Evolutionary conservation across 2,888 invertebrate genomes (phyloP), one percentile per base, ranked within the genome.

Genomic region (Sarcophaga subvicina): DNA sequence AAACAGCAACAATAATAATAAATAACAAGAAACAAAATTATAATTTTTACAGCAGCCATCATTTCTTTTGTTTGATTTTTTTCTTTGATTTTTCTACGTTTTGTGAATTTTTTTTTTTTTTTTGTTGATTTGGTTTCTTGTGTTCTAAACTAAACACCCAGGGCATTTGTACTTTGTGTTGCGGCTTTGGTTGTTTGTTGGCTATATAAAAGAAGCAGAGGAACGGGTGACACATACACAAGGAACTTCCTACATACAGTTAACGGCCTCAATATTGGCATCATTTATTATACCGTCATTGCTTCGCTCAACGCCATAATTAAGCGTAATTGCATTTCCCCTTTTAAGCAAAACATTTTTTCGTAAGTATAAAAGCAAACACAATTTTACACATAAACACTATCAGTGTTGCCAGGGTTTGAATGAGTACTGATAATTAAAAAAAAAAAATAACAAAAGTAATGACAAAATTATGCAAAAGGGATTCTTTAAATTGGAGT

Each of bases 191-290:
- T 20, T 47, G 47, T 4, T n/a, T 25, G 27, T 14, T 45, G 67
- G 22, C 14, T 14, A 66, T 66, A 64, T 66, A 64, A 10, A 22
- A n/a, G 81, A 49, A 37, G 37, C 37, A 37, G 37, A 10, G 69
- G 63, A 47, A 73, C 47, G 37, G 37, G 37, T 37, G 8, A 10
- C n/a, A 77, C 60, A 22, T 72, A 63, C 63, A 83, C 83, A 83
- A 87, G 81, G 78, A 87, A 87, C 84, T 87, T 84, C 79, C 76
- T 87, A 63, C 75, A 87, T 87, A 63, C 75, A 87, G 78, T 87
- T 78, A 87, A 81, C 83, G 67, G 76, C 86, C 71, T 80, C 47
- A 63, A 17, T 67, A 70, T 14, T 37, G 54, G 17, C 66, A 64
- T 62, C 73, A 66, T 27, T 17, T 4, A 49, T 11, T 37, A 17